phyloP scores from a whole-genome alignment of 2,888 invertebrate species.

The Salticus scenicus region DNA sequence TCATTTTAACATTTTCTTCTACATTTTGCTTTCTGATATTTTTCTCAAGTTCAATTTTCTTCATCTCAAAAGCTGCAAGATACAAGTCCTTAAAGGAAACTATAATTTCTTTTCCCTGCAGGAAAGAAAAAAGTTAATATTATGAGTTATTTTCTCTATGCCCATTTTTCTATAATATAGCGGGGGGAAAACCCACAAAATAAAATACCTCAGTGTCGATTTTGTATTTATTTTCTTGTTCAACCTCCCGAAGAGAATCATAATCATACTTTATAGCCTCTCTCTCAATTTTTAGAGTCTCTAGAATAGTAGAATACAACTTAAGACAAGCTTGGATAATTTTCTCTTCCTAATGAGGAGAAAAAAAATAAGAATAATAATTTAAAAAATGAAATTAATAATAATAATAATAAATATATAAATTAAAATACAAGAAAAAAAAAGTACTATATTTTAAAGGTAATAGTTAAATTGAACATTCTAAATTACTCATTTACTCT shows the following conservation, averaged over 20 bases:
- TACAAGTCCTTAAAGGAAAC: constrained; percentile 45
- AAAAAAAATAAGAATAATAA: neutral
- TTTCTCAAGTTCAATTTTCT: constrained; percentile 39
- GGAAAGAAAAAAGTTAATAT: neutral
- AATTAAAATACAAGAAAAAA: no score
- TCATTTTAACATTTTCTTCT: constrained; percentile 26
- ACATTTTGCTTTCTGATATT: constrained; percentile 22
- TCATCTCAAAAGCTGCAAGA: constrained; percentile 28
- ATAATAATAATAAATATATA: no score
- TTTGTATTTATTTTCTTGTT: neutral
- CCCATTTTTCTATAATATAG: no score
- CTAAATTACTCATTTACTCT: no score
- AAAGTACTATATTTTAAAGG: neutral
- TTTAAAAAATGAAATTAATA: no score
- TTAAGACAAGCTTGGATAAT: constrained; percentile 15
- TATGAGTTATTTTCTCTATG: no score
- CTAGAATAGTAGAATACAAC: constrained; percentile 33
- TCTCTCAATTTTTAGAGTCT: constrained; percentile 50
- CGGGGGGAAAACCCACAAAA: neutral
- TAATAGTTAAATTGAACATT: no score
- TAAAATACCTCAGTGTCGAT: constrained; percentile 8
- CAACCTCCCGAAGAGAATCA: constrained; percentile 19
- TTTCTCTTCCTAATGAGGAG: constrained; percentile 18
- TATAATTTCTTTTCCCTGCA: constrained; percentile 27
- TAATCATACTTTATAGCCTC: constrained; percentile 37